A percentile compares a stretch with the other conserved stretches of the same genome.
phyloP scores from a whole-genome alignment of 2,888 invertebrate species.

The Argyresthia goedartella region DNA sequence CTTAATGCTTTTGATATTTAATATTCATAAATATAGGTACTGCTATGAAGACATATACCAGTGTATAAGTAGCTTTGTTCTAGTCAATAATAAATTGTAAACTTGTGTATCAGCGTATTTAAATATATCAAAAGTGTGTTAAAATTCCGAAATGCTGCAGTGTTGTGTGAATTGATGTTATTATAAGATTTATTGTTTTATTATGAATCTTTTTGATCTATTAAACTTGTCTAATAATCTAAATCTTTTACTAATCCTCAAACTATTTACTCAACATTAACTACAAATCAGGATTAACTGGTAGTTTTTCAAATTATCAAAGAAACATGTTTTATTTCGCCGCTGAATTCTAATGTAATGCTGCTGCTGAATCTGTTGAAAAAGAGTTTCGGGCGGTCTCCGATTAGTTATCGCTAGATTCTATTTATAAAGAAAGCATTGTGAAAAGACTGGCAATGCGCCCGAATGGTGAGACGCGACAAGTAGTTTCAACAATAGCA shows the following conservation, averaged over 20 bases:
- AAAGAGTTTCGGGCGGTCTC: too few relatives aligned
- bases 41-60: background rate
- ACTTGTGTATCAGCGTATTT: constrained; percentile 13
- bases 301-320: too few relatives aligned
- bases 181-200: constrained; percentile 34
- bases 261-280: too few relatives aligned
- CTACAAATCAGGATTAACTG: too few relatives aligned
- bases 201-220: constrained; percentile 39
- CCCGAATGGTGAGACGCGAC: constrained; percentile 28
- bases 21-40: background rate
- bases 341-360: background rate
- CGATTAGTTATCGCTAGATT: constrained; percentile 27
- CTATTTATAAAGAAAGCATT: constrained; percentile 57
- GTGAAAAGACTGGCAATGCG: constrained; percentile 53
- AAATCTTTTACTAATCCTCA: background rate
- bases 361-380: too few relatives aligned
- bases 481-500: too few relatives aligned
- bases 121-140: background rate
- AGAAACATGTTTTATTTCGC: too few relatives aligned
- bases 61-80: background rate
- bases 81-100: background rate
- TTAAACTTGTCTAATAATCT: constrained; percentile 16
- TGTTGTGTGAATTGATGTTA: constrained; percentile 39
- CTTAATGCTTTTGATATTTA: background rate
- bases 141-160: constrained; percentile 28